Conservation (phyloP, 2,113 vertebrate genomes). For the Eulemur macaco region DNA sequence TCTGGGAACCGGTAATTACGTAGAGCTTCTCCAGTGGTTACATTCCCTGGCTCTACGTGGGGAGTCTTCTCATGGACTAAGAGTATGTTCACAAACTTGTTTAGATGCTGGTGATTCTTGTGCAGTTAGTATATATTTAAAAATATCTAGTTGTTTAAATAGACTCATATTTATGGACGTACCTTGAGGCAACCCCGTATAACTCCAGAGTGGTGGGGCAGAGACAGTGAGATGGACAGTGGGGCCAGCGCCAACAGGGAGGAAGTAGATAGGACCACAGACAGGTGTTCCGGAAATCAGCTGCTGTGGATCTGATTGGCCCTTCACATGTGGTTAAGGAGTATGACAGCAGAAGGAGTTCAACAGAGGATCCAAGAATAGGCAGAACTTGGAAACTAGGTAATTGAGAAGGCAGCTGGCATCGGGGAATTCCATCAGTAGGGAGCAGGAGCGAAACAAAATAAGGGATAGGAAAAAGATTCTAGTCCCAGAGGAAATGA, state of each 20-base stretch:
- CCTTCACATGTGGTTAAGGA: not conserved
- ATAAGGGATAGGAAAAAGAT: not conserved
- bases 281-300: not conserved
- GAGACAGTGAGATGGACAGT: not conserved
- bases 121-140: not conserved
- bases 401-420: not conserved
- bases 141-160: not conserved
- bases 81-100: not conserved
- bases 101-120: not conserved
- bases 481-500: not conserved
- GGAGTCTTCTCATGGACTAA: not conserved
- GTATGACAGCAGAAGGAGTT: not conserved
- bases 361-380: not conserved
- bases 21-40: not conserved
- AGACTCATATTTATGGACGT: not conserved
- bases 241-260: not conserved
- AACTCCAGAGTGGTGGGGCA: not conserved
- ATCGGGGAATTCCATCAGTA: not conserved
- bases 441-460: not conserved
- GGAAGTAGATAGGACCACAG: not conserved
- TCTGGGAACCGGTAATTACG: not conserved
- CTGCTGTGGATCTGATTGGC: not conserved
- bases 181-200: not conserved
- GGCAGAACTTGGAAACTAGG: not conserved
- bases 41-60: not conserved